These are phyloP conservation scores for Phaedon cochleariae DNA, from an alignment of 2,888 invertebrate genomes.

Conservation along the genomic window DNA sequence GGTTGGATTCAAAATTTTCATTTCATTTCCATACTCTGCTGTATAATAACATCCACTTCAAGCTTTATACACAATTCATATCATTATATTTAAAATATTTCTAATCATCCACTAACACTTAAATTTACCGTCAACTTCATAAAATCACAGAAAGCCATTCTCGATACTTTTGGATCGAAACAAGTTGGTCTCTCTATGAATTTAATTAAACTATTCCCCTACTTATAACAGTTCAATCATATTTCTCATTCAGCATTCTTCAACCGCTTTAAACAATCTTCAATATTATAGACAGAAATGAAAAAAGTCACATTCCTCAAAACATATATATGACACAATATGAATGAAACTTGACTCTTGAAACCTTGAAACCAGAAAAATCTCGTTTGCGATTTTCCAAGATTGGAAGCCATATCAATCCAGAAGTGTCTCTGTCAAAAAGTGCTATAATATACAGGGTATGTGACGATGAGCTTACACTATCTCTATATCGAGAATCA, in stretches of 20 bases:
- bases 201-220: constrained; percentile 51
- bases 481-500: too few relatives aligned
- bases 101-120: constrained; percentile 60
- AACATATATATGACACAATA: constrained; percentile 4
- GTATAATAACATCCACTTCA: constrained; percentile 51
- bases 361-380: too few relatives aligned
- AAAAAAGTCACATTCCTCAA: constrained; percentile 16
- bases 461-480: too few relatives aligned
- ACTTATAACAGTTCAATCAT: constrained; percentile 52
- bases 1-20: constrained; percentile 48
- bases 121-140: constrained; percentile 50
- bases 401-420: too few relatives aligned
- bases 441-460: too few relatives aligned
- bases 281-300: constrained; percentile 41
- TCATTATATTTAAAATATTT: constrained; percentile 53
- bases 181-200: constrained; percentile 26
- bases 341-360: too few relatives aligned
- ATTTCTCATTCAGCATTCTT: constrained; percentile 42
- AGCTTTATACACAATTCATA: constrained; percentile 50
- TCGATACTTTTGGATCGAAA: not conserved
- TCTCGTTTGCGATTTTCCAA: too few relatives aligned
- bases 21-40: constrained; percentile 48
- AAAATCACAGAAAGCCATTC: constrained; percentile 19
- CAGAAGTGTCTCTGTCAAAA: too few relatives aligned
- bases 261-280: constrained; percentile 51